Conservation (phyloP, 2,113 vertebrate genomes). For the Rutilus rutilus region DNA sequence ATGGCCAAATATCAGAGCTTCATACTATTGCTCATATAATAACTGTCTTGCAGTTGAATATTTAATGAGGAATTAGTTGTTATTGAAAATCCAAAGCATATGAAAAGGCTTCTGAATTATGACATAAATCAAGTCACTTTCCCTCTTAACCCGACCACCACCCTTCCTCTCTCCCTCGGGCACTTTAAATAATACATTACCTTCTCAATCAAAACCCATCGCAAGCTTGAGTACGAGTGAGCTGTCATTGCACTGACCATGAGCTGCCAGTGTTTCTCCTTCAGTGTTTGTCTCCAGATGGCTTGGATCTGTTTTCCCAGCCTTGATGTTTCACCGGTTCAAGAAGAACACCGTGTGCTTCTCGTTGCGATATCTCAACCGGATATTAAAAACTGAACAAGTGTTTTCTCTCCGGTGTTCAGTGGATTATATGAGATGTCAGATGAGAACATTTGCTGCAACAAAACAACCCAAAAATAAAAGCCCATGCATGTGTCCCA, state of each 20-base stretch:
- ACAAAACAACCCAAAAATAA: conserved; percentile 3
- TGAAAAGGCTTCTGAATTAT: neutral
- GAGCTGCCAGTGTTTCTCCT: neutral
- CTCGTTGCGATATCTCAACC: neutral
- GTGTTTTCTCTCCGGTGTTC: conserved; percentile 25
- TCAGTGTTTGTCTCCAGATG: neutral
- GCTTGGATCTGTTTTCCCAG: neutral
- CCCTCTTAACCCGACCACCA: neutral
- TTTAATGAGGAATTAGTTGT: conserved; percentile 39
- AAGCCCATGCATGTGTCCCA: neutral
- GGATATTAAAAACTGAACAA: conserved; percentile 9
- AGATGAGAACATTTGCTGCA: conserved; percentile 21
- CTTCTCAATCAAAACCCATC: conserved; percentile 13
- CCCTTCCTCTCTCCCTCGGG: neutral
- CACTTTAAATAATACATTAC: neutral
- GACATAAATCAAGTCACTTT: conserved; percentile 13
- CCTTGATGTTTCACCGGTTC: neutral
- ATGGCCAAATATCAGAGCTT: neutral
- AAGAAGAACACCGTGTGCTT: neutral
- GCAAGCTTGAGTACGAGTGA: neutral
- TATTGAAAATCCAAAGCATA: conserved; percentile 33
- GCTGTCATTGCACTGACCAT: neutral
- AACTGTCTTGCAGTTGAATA: neutral
- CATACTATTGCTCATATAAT: too few species aligned
- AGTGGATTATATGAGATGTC: neutral